Evolutionary conservation across 2,113 vertebrate species (phyloP).

Genomic region (Eupsittula cactorum): DNA sequence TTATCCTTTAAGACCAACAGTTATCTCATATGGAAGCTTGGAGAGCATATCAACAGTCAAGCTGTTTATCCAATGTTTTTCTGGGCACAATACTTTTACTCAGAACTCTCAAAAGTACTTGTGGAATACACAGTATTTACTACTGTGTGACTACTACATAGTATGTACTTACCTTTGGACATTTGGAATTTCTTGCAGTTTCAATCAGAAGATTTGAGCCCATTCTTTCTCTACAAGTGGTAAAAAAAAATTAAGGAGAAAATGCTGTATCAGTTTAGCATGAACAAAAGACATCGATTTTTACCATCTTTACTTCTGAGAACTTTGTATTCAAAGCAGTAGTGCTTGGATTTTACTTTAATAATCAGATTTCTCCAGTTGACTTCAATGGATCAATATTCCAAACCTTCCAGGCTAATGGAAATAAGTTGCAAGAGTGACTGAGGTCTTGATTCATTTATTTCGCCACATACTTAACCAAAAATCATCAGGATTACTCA

Average conservation of each 20-base stretch:
- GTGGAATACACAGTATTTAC: not conserved
- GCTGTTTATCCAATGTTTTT: not conserved
- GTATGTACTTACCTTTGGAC: slow-evolving; percentile 87
- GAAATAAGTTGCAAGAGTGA: not conserved
- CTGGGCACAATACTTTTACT: not conserved
- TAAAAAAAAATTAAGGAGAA: not conserved
- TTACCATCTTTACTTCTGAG: not conserved
- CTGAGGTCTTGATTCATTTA: not conserved
- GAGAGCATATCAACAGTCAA: not conserved
- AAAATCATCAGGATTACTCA: not conserved
- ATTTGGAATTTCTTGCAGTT: slow-evolving; percentile 88
- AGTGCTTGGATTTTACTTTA: not conserved
- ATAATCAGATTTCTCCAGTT: not conserved
- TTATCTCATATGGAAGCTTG: not conserved
- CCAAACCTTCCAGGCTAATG: not conserved
- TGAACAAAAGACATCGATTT: not conserved
- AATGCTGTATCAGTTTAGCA: not conserved
- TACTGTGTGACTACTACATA: not conserved
- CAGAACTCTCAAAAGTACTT: not conserved
- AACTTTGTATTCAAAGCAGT: not conserved
- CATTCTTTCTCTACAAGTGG: slow-evolving; percentile 87
- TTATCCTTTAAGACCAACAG: not conserved
- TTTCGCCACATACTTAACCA: not conserved
- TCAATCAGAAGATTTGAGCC: slow-evolving; percentile 92
- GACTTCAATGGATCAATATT: not conserved